Evolutionary conservation across 1,140 invertebrate genomes (phyloP).

Genomic region (Anastatus disparis): DNA sequence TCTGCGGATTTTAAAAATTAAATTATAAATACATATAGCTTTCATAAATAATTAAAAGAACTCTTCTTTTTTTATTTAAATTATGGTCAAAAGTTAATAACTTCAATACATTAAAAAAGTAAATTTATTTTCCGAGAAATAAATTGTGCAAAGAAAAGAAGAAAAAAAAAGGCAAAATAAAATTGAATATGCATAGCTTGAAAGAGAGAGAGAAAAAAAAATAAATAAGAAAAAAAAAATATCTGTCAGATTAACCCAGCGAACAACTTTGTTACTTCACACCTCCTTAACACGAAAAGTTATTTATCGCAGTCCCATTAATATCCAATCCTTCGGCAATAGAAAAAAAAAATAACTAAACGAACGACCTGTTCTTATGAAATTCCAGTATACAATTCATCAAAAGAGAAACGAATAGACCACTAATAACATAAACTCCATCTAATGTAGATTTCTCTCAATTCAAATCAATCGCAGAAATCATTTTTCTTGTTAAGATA

Average conservation of each 20-base stretch:
- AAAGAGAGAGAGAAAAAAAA: no score
- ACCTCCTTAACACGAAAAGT: constrained; percentile 27
- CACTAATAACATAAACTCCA: background rate
- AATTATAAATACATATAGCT: no score
- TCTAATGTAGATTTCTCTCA: constrained; percentile 16
- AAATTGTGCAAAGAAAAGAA: background rate
- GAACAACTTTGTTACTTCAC: constrained; percentile 25
- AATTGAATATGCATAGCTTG: constrained; percentile 1
- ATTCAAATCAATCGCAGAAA: constrained; percentile 22
- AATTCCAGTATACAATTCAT: constrained; percentile 11
- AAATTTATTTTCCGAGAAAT: constrained; percentile 9
- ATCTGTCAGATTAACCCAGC: background rate
- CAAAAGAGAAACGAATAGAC: background rate
- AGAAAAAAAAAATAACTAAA: no score
- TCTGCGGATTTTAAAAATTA: no score
- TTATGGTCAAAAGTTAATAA: no score
- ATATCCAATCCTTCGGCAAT: background rate
- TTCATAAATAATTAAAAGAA: no score
- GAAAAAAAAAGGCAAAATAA: no score
- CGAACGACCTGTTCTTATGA: constrained; percentile 8
- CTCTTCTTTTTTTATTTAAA: no score
- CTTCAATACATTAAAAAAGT: no score
- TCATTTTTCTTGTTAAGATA: constrained; percentile 30
- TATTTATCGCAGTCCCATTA: constrained; percentile 23
- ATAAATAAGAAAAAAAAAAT: no score